These are phyloP conservation scores for Asbolus verrucosus DNA, from an alignment of 1,140 invertebrate species.

Conservation along the genomic window DNA sequence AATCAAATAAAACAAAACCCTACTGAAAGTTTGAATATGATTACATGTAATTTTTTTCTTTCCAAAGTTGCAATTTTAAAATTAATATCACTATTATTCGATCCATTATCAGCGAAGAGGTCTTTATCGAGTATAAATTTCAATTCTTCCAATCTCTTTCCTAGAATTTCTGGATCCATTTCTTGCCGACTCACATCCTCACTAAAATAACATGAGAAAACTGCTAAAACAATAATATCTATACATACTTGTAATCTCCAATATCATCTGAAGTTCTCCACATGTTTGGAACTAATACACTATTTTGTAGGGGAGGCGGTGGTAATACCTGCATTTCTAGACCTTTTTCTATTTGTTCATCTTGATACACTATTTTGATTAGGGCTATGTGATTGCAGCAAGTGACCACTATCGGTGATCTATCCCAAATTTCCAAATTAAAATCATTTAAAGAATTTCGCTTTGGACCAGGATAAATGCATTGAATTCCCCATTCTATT, in stretches of 20 bases:
- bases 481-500: constrained; percentile 67
- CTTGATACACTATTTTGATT: constrained; percentile 55
- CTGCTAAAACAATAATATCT: constrained; percentile 2
- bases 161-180: constrained; percentile 44
- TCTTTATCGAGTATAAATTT: constrained; percentile 57
- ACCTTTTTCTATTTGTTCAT: constrained; percentile 47
- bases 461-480: constrained; percentile 68
- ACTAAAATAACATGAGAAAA: not conserved
- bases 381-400: constrained; percentile 65
- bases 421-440: constrained; percentile 57
- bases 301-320: constrained; percentile 63
- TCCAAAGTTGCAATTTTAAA: constrained; percentile 61
- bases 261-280: constrained; percentile 50
- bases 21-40: too few relatives aligned
- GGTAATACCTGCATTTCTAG: constrained; percentile 54
- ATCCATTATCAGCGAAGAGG: constrained; percentile 44
- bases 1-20: too few relatives aligned
- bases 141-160: constrained; percentile 44
- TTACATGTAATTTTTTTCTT: constrained; percentile 58
- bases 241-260: not conserved
- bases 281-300: constrained; percentile 60
- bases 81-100: constrained; percentile 56
- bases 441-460: constrained; percentile 3
- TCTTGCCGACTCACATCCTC: not conserved
- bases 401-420: constrained; percentile 62